phyloP scores from a whole-genome alignment of 2,113 vertebrate genomes.

The Neolamprologus kungweensis region DNA sequence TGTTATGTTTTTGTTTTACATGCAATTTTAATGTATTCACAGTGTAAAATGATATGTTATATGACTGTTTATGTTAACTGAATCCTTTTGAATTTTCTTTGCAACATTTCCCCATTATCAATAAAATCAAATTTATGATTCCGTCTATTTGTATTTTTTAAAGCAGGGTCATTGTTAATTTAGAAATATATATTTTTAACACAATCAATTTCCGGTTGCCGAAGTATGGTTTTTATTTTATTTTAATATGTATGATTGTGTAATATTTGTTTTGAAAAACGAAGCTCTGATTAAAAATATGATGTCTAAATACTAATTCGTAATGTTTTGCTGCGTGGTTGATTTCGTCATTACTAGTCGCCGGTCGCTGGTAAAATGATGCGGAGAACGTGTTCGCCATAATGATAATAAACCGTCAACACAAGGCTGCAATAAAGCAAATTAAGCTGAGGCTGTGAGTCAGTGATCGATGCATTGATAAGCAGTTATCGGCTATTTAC shows the following conservation, averaged over 20 bases:
- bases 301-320: neutral
- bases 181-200: neutral
- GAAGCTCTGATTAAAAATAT: neutral
- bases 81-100: neutral
- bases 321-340: neutral
- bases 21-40: neutral
- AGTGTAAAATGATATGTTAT: neutral
- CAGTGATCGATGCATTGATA: neutral
- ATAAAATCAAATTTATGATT: neutral
- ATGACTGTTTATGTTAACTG: neutral
- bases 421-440: slow-evolving; percentile 40
- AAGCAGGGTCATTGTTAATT: neutral
- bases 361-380: slow-evolving; percentile 56
- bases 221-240: accelerated
- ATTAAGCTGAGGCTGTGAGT: neutral
- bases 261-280: neutral
- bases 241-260: neutral
- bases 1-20: neutral
- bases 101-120: accelerated
- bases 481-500: neutral
- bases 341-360: slow-evolving; percentile 55
- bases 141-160: neutral
- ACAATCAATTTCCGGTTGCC: neutral
- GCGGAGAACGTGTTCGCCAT: slow-evolving; percentile 68
- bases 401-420: slow-evolving; percentile 66